Evolutionary conservation across 2,797 vertebrate species (phyloP).

Genomic region (Triplophysa bombifrons): DNA sequence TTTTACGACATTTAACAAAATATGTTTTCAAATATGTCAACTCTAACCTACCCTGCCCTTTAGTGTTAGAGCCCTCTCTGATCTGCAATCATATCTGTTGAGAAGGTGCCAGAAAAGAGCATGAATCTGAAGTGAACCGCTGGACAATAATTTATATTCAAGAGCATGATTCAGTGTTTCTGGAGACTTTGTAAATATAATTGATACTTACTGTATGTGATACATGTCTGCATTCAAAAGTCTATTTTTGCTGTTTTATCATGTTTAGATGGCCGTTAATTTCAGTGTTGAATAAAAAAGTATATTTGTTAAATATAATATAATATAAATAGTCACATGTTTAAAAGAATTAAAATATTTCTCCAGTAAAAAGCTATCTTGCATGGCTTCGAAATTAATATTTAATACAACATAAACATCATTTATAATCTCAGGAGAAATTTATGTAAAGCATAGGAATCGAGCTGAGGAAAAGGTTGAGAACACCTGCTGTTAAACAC

Average conservation of each 20-base stretch:
- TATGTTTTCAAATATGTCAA: neutral
- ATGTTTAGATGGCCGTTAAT: neutral
- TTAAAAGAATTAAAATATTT: no score
- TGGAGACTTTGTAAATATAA: no score
- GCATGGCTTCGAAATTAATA: neutral
- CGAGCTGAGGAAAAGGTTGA: constrained; percentile 11
- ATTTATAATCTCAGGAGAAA: neutral
- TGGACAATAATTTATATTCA: neutral
- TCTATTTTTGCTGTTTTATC: no score
- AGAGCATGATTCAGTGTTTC: no score
- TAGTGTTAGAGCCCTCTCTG: neutral
- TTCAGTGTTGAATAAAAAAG: neutral
- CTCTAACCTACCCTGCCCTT: neutral
- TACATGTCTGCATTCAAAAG: no score
- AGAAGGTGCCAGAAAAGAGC: no score
- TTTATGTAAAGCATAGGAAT: neutral
- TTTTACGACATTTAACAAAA: neutral
- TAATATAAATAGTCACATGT: no score
- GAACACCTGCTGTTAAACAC: constrained; percentile 20
- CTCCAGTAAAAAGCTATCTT: neutral
- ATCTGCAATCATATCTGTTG: neutral
- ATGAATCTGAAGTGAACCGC: neutral
- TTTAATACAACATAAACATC: neutral
- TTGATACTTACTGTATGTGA: no score
- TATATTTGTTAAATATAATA: neutral